phyloP scores from a whole-genome alignment of 2,113 vertebrate genomes.

The Dasyprocta punctata region DNA sequence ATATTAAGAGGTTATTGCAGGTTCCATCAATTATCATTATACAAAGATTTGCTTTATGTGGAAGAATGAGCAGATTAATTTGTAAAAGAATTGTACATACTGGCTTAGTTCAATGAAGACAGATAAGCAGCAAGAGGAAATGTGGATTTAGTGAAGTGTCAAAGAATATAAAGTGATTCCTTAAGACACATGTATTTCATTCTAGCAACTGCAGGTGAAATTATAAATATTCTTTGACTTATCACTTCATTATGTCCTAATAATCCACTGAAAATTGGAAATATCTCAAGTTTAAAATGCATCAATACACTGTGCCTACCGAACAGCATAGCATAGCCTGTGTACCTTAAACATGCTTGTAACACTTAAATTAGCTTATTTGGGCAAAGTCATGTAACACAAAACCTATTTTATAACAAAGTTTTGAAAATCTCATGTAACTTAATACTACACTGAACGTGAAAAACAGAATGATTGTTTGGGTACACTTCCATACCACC shows the following conservation, averaged over 20 bases:
- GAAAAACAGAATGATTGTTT: neutral
- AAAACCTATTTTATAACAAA: neutral
- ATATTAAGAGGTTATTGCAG: neutral
- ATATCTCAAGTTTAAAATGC: neutral
- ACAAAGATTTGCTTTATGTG: neutral
- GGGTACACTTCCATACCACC: neutral
- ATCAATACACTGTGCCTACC: neutral
- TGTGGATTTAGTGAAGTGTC: neutral
- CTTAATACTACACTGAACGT: neutral
- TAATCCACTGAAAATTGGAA: neutral
- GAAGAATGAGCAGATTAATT: slow-evolving; percentile 42
- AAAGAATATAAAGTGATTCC: neutral
- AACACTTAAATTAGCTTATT: neutral
- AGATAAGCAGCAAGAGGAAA: neutral
- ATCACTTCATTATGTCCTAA: neutral
- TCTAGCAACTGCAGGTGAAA: slow-evolving; percentile 26
- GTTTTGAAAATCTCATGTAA: neutral
- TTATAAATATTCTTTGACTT: neutral
- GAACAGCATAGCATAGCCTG: neutral
- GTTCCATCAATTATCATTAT: slow-evolving; percentile 8
- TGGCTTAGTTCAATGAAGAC: slow-evolving; percentile 4
- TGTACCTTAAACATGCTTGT: neutral
- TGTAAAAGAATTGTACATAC: slow-evolving; percentile 9
- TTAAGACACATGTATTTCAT: neutral
- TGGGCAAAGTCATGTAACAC: neutral